phyloP scores from a whole-genome alignment of 2,113 vertebrate species.

The Pseudopodoces humilis region DNA sequence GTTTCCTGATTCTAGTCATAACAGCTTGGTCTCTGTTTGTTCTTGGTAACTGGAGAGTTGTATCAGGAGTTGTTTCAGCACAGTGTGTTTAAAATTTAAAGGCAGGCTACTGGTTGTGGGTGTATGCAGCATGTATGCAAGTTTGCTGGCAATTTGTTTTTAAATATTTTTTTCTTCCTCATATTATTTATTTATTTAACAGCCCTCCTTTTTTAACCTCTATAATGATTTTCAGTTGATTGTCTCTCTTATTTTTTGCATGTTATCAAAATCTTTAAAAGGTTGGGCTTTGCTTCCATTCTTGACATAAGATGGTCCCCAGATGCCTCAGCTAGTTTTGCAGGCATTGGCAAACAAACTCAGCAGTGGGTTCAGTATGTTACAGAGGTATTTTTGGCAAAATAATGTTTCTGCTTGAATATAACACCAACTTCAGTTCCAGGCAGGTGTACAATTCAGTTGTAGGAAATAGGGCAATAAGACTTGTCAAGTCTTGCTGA shows the following conservation, averaged over 20 bases:
- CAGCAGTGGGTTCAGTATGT: neutral
- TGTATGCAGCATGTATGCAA: accelerated
- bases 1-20: accelerated
- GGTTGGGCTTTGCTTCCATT: neutral
- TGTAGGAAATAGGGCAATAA: neutral
- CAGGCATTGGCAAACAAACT: neutral
- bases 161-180: neutral
- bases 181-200: neutral
- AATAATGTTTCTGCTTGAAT: neutral
- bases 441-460: neutral
- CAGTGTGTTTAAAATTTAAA: neutral
- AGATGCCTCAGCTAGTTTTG: neutral
- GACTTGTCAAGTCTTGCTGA: neutral
- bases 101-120: neutral
- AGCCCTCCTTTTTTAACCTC: neutral
- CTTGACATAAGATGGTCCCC: neutral
- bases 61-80: neutral
- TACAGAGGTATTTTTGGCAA: neutral
- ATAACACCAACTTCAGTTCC: neutral
- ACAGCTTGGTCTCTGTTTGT: neutral
- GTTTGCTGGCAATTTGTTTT: neutral
- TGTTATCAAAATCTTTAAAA: neutral
- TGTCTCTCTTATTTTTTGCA: neutral
- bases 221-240: neutral
- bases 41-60: neutral